Percentiles rank a stretch among this genome's conserved stretches.
Evolutionary conservation across 2,797 vertebrate genomes (phyloP).

Genomic region (Smutsia gigantea): DNA sequence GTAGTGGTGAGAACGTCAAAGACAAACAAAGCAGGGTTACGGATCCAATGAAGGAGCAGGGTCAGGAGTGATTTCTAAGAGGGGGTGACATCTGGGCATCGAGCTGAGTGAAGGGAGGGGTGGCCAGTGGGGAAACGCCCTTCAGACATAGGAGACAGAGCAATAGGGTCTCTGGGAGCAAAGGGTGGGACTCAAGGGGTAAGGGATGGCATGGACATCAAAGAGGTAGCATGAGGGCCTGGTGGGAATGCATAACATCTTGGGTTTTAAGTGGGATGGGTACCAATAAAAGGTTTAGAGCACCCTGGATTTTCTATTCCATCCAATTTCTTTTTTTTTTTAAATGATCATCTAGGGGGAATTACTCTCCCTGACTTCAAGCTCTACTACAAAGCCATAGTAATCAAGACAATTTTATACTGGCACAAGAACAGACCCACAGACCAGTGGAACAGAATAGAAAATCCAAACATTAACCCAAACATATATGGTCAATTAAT

Average conservation of each 20-base stretch:
- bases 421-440: too few species aligned
- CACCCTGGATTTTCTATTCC: neutral
- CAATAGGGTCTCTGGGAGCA: neutral
- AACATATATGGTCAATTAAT: too few species aligned
- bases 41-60: neutral
- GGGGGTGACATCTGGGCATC: neutral
- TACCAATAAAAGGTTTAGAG: neutral
- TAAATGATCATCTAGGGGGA: too few species aligned
- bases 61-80: neutral
- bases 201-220: accelerated
- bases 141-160: accelerated
- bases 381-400: too few species aligned
- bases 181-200: neutral
- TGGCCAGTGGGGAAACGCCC: accelerated
- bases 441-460: too few species aligned
- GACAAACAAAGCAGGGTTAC: neutral
- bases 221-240: neutral
- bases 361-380: too few species aligned
- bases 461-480: too few species aligned
- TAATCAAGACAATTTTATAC: too few species aligned
- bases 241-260: accelerated
- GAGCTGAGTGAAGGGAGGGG: neutral
- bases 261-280: too few species aligned
- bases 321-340: neutral
- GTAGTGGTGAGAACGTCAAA: neutral